Evolutionary conservation across 1,140 invertebrate species (phyloP).

Genomic region (roundworm (Caenorhabditis elegans)): DNA sequence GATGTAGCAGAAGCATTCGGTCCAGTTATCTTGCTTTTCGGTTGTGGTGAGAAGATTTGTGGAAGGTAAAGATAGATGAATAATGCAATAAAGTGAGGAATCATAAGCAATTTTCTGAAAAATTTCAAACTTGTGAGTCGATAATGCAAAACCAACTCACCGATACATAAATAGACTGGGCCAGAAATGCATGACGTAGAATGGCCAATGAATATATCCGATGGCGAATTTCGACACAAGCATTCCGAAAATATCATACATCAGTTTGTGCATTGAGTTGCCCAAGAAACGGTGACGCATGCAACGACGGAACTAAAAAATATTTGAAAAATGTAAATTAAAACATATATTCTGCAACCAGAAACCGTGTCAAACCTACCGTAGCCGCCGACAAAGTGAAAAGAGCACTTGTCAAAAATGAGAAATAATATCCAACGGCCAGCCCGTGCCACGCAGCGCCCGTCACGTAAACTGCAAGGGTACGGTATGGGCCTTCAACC

Average conservation of each 20-base stretch:
- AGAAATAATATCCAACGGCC: neutral
- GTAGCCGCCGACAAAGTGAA: neutral
- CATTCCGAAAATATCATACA: conserved; percentile 10
- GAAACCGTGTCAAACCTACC: neutral
- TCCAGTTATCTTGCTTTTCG: neutral
- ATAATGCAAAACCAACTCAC: neutral
- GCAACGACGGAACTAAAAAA: conserved; percentile 13
- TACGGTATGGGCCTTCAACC: neutral
- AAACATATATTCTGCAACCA: too few relatives aligned
- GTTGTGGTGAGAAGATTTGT: neutral
- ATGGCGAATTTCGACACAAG: neutral
- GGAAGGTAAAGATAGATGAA: neutral
- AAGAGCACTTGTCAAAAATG: conserved; percentile 5
- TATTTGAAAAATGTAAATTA: neutral
- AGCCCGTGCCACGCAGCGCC: neutral
- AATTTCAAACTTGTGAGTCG: neutral
- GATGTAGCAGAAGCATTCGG: neutral
- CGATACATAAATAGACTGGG: neutral
- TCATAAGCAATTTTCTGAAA: neutral
- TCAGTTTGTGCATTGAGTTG: neutral
- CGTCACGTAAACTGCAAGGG: neutral
- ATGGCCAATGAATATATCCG: conserved; percentile 12
- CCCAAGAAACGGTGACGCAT: neutral
- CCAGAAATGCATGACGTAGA: conserved; percentile 20
- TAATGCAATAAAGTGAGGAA: neutral